Conservation (phyloP, 2,888 invertebrate species). For the Aphodius sticticus region DNA sequence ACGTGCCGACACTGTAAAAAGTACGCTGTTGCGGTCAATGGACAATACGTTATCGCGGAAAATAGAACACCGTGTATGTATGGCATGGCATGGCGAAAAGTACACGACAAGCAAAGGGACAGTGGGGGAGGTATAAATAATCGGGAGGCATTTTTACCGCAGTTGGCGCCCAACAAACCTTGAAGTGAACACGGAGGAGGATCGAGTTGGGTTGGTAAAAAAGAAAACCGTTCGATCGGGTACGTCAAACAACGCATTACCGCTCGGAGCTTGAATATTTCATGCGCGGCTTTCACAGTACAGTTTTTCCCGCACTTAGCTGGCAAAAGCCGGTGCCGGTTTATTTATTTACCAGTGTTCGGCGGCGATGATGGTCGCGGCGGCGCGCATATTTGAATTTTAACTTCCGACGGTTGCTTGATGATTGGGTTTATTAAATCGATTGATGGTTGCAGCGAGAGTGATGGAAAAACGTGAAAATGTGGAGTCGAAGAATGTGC, state of each 20-base stretch:
- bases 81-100: background rate
- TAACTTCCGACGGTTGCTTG: background rate
- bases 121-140: background rate
- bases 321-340: background rate
- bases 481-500: too few species aligned
- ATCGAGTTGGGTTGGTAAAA: background rate
- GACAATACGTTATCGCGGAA: background rate
- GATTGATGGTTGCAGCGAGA: background rate
- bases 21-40: background rate
- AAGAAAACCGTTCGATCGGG: background rate
- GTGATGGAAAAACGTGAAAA: too few species aligned
- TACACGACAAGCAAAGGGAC: background rate
- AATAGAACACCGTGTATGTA: background rate
- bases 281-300: background rate
- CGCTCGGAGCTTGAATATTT: background rate
- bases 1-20: background rate
- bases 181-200: background rate
- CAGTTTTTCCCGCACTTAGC: background rate
- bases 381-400: background rate
- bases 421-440: background rate
- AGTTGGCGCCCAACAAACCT: constrained; percentile 4
- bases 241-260: constrained; percentile 4
- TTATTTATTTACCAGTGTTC: background rate
- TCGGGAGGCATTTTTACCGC: background rate
- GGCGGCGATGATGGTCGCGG: background rate